Evolutionary conservation across 2,797 vertebrate species (phyloP).

Genomic region (Sebastes elongatus): DNA sequence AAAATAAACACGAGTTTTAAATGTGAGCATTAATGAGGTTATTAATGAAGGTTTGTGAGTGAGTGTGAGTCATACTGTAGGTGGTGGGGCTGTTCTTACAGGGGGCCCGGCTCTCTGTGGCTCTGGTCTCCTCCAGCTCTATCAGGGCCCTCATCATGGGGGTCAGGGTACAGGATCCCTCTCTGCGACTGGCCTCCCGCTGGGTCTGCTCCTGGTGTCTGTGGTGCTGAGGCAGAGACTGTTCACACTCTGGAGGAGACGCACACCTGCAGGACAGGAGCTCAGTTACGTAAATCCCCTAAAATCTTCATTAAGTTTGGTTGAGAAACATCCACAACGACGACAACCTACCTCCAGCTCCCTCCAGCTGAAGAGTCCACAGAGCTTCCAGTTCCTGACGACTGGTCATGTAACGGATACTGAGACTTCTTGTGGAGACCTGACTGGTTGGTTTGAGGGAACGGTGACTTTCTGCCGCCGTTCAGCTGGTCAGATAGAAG

Average conservation of each 20-base stretch:
- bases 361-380: conserved; percentile 54
- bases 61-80: conserved; percentile 36
- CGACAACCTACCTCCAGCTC: conserved; percentile 62
- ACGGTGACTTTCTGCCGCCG: conserved; percentile 22
- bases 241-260: conserved; percentile 88
- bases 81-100: conserved; percentile 77
- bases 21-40: background rate
- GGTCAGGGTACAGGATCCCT: conserved; percentile 75
- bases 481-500: conserved; percentile 30
- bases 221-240: conserved; percentile 52
- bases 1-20: background rate
- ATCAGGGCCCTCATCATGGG: conserved; percentile 92
- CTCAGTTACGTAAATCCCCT: conserved; percentile 28
- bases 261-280: conserved; percentile 60
- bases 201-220: conserved; percentile 44
- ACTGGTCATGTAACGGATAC: conserved; percentile 75
- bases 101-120: conserved; percentile 85
- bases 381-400: conserved; percentile 83
- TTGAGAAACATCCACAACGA: background rate
- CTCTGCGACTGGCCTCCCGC: conserved; percentile 65
- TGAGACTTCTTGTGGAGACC: conserved; percentile 76
- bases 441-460: conserved; percentile 27
- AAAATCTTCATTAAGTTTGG: background rate
- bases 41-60: background rate
- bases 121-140: conserved; percentile 89